Base-by-base conservation (phyloP, 1,140 invertebrate genomes). In the Drosophila kohkoa region DNA sequence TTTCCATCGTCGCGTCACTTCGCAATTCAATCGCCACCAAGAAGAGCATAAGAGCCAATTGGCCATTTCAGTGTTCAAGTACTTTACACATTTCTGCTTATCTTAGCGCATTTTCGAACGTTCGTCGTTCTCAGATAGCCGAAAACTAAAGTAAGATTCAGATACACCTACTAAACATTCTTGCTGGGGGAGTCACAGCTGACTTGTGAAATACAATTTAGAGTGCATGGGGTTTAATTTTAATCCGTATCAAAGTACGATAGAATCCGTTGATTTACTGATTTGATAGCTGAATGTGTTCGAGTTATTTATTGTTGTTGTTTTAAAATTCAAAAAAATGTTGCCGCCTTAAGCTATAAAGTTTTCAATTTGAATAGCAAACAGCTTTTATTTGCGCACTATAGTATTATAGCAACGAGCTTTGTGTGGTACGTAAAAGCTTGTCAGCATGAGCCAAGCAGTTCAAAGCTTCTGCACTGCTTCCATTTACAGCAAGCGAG, bases 81-180 rank as follows among this genome's bases (percentile, higher is more conserved):
- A 69, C 25, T 59, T 69, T 28, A 30, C 63, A 32, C 25, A 38
- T 76, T 77, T 87, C 28, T 75, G 83, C 83, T 83, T 88, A 88
- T 82, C 83, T 75, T 55, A 52, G 79, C 79, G 13, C 68, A 87
- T 87, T 82, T 87, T 87, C 64, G 57, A 79, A 60, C 76, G 78
- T 75, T 67, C 46, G 32, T 10, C 35, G 35, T 10, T 38, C 10
- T 7, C 30, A 8, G 28, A 25, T 35, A 11, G 41, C 48, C 41
- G 62, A 45, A 63, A 65, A 48, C 13, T 3, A 25, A 32, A 38
- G n/a, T 10, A n/a, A 2, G 38, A 1, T 10, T 41, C 4, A 43
- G 4, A 43, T n/a, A 25, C 41, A 55, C 38, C 49, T 11, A 43
- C 38, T 7, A 55, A 13, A 55, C n/a, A 45, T 57, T 38, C 32